Conservation (phyloP, 2,113 vertebrate species). For the Synodontis membranacea region DNA sequence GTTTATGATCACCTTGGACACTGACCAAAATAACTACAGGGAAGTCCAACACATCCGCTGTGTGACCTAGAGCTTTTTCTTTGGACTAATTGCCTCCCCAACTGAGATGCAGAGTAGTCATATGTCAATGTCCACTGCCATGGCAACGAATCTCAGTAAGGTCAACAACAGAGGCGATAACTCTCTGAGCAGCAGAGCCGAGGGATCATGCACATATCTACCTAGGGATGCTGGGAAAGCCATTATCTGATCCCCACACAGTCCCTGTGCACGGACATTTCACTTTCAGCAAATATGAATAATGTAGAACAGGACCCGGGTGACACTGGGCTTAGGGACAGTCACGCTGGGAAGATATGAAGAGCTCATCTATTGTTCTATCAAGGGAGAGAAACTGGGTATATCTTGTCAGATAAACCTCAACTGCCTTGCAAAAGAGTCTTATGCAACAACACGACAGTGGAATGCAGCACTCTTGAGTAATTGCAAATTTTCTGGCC, state of each 20-base stretch:
- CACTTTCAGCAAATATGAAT: conserved; percentile 17
- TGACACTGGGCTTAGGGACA: neutral
- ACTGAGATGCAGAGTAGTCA: conserved; percentile 1
- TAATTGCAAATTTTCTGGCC: conserved; percentile 1
- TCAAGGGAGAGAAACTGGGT: neutral
- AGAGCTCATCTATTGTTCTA: neutral
- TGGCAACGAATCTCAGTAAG: conserved; percentile 29
- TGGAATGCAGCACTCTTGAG: neutral
- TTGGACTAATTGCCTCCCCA: conserved; percentile 16
- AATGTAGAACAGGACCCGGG: conserved; percentile 10
- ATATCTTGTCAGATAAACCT: neutral
- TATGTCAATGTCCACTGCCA: conserved; percentile 35
- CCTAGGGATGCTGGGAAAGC: conserved; percentile 45
- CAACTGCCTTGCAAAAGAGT: neutral
- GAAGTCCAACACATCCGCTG: conserved; percentile 16
- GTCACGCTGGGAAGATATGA: neutral
- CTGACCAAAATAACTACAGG: conserved; percentile 26
- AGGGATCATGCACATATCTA: conserved; percentile 8
- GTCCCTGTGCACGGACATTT: neutral
- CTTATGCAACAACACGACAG: neutral
- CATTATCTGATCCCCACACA: conserved; percentile 46
- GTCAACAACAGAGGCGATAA: conserved; percentile 42
- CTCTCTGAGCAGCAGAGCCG: conserved; percentile 30
- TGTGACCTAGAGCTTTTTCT: neutral
- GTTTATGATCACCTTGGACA: conserved; percentile 27